Conservation (phyloP, 2,797 vertebrate genomes). For the Tragopan temminckii region DNA sequence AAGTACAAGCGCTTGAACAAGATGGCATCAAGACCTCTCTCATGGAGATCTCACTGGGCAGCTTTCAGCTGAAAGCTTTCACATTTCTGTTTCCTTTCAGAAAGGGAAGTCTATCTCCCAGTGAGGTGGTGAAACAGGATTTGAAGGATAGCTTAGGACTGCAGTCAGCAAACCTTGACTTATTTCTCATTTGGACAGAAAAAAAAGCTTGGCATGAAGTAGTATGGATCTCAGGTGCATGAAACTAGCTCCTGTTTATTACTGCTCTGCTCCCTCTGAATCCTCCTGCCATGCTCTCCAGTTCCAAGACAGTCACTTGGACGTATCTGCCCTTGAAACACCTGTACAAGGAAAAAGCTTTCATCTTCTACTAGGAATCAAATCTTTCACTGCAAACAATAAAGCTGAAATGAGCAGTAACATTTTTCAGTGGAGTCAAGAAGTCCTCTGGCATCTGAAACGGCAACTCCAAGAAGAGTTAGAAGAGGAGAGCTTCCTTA, state of each 20-base stretch:
- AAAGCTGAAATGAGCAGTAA: neutral
- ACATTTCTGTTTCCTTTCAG: neutral
- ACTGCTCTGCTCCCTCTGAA: neutral
- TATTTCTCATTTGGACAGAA: neutral
- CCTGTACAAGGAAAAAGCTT: neutral
- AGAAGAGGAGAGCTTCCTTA: neutral
- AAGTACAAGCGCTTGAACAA: neutral
- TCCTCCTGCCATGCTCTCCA: neutral
- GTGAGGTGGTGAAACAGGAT: neutral
- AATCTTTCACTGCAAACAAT: neutral
- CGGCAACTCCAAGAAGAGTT: neutral
- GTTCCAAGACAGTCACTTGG: neutral
- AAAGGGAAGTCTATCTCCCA: neutral
- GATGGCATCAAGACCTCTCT: neutral
- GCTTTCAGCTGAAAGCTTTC: neutral
- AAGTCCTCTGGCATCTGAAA: neutral
- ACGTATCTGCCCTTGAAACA: neutral
- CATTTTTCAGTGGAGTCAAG: neutral
- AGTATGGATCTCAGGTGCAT: neutral
- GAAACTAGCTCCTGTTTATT: neutral
- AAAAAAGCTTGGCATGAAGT: neutral
- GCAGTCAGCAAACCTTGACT: neutral
- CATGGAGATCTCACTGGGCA: neutral
- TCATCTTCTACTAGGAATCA: neutral
- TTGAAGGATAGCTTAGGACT: neutral